A percentile compares a stretch with the other conserved stretches of the same genome.
phyloP scores from a whole-genome alignment of 2,797 vertebrate species.

The Hemitrygon akajei region DNA sequence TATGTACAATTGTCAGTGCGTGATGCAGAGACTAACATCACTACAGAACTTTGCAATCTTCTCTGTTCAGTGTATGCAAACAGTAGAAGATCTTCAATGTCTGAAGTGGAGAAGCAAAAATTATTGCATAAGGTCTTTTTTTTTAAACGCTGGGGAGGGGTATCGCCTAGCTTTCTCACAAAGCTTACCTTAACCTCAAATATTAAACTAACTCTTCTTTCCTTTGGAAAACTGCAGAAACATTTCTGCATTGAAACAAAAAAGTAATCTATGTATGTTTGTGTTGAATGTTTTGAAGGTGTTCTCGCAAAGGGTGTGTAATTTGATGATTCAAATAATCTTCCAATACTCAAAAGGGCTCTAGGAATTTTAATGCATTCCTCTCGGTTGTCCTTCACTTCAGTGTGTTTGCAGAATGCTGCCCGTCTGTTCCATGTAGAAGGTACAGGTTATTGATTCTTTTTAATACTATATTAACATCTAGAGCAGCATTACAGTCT shows the following conservation, averaged over 20 bases:
- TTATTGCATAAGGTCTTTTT: not conserved
- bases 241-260: not conserved
- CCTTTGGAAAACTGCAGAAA: not conserved
- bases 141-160: no score
- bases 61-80: not conserved
- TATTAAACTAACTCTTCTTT: conserved; percentile 5
- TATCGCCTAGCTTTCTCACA: not conserved
- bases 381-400: not conserved
- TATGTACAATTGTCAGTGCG: not conserved
- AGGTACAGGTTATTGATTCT: not conserved
- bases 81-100: not conserved
- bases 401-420: conserved; percentile 20
- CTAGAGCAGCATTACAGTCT: not conserved
- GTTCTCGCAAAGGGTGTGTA: not conserved
- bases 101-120: not conserved
- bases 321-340: not conserved
- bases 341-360: not conserved
- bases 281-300: conserved; percentile 16
- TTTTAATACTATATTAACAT: not conserved
- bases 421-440: not conserved
- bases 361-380: not conserved
- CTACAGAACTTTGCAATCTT: not conserved
- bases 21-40: not conserved
- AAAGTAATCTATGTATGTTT: not conserved
- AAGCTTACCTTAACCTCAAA: not conserved